phyloP scores from a whole-genome alignment of 2,113 vertebrate genomes.

The Dasypus novemcinctus region DNA sequence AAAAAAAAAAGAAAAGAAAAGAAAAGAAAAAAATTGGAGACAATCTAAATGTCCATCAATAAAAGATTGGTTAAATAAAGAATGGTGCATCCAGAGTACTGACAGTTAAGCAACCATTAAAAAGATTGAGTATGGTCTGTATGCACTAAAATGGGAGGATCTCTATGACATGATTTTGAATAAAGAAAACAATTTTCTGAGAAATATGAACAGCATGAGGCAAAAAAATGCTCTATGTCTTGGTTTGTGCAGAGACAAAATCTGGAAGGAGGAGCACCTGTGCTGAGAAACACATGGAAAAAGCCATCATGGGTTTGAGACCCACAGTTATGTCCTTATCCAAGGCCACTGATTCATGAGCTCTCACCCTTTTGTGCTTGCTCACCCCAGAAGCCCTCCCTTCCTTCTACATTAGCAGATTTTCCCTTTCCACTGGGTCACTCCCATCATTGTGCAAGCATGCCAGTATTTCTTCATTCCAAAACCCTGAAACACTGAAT shows the following conservation, averaged over 20 bases:
- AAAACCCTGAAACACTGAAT: not conserved
- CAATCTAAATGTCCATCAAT: no score
- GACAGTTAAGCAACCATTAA: slow-evolving; percentile 48
- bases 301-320: not conserved
- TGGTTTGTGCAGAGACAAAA: not conserved
- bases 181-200: slow-evolving; percentile 42
- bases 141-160: not conserved
- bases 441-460: not conserved
- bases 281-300: not conserved
- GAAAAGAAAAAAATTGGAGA: no score
- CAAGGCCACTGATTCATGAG: not conserved
- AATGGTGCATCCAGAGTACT: not conserved
- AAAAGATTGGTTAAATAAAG: slow-evolving; percentile 60
- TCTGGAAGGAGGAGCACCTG: not conserved
- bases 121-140: slow-evolving; percentile 51
- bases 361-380: not conserved
- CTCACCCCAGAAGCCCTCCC: not conserved
- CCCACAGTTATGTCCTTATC: not conserved
- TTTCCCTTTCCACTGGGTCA: not conserved
- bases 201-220: slow-evolving; percentile 23
- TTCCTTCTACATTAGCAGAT: not conserved
- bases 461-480: not conserved
- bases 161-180: slow-evolving; percentile 42
- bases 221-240: slow-evolving; percentile 1
- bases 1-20: not conserved